A percentile compares a stretch with the other conserved stretches of the same genome.
phyloP scores from a whole-genome alignment of 1,140 invertebrate species.

The Grapholita molesta region DNA sequence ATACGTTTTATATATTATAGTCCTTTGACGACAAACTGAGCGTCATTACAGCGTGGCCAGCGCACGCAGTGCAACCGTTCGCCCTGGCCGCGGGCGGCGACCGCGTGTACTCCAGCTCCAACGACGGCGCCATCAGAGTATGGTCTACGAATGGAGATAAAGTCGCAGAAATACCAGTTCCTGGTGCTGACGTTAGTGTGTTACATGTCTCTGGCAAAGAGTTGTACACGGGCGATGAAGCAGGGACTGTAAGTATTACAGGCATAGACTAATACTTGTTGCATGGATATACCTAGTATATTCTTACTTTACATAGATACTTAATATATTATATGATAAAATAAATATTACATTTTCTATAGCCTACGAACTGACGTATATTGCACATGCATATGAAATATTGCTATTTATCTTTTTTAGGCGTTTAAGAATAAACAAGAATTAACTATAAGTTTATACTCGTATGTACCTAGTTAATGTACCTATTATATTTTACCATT shows the following conservation, averaged over 20 bases:
- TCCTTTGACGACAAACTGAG: constrained; percentile 50
- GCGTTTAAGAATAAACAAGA: too few species aligned
- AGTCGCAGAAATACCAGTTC: constrained; percentile 39
- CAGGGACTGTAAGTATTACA: constrained; percentile 55
- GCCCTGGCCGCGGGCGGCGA: constrained; percentile 50
- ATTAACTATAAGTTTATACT: too few species aligned
- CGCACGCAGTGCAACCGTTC: constrained; percentile 60
- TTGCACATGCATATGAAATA: background rate
- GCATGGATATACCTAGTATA: background rate
- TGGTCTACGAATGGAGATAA: constrained; percentile 56
- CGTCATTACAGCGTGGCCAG: constrained; percentile 47
- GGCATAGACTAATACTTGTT: background rate
- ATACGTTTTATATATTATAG: constrained; percentile 29
- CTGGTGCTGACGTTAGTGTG: constrained; percentile 46
- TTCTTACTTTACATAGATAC: background rate
- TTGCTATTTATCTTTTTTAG: background rate
- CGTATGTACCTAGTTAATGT: too few species aligned
- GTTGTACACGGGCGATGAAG: constrained; percentile 62
- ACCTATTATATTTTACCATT: constrained; percentile 7
- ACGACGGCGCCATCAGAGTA: constrained; percentile 56
- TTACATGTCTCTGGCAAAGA: constrained; percentile 45
- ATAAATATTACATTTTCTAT: background rate
- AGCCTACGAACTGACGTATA: background rate
- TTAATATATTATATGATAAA: background rate
- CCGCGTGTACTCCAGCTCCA: constrained; percentile 57